Evolutionary conservation across 2,797 vertebrate species (phyloP).

Genomic region (Peromyscus eremicus): DNA sequence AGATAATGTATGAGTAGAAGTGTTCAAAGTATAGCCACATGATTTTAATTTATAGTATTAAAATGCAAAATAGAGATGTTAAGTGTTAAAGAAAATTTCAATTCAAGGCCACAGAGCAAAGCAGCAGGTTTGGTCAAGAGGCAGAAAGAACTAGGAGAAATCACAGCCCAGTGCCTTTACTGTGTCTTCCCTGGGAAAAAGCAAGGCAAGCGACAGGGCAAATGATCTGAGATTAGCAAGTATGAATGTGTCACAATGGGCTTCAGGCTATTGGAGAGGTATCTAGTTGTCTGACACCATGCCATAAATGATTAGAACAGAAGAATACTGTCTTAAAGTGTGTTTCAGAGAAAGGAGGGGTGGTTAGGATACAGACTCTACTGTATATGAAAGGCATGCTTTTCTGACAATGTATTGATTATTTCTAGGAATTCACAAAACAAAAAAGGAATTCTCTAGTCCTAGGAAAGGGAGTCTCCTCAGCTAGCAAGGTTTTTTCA

Average conservation of each 20-base stretch:
- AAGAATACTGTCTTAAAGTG: background rate
- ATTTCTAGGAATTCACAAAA: constrained; percentile 25
- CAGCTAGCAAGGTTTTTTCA: background rate
- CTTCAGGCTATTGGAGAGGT: background rate
- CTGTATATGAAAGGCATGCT: background rate
- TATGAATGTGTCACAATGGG: background rate
- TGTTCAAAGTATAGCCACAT: background rate
- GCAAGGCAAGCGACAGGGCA: background rate
- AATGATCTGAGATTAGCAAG: background rate
- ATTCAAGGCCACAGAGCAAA: background rate
- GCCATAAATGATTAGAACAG: background rate
- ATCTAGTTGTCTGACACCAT: background rate
- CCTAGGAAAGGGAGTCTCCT: background rate
- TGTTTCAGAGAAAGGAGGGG: background rate
- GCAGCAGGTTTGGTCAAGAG: background rate
- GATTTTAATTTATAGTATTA: constrained; percentile 13
- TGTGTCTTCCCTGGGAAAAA: background rate
- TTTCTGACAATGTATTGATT: background rate
- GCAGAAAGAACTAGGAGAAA: background rate
- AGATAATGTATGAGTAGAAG: background rate
- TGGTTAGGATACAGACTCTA: background rate
- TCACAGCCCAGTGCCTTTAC: background rate
- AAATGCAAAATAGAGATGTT: background rate
- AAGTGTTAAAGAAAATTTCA: constrained; percentile 21
- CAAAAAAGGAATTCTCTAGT: background rate